phyloP scores from a whole-genome alignment of 2,797 vertebrate genomes.

The Karalla daura region DNA sequence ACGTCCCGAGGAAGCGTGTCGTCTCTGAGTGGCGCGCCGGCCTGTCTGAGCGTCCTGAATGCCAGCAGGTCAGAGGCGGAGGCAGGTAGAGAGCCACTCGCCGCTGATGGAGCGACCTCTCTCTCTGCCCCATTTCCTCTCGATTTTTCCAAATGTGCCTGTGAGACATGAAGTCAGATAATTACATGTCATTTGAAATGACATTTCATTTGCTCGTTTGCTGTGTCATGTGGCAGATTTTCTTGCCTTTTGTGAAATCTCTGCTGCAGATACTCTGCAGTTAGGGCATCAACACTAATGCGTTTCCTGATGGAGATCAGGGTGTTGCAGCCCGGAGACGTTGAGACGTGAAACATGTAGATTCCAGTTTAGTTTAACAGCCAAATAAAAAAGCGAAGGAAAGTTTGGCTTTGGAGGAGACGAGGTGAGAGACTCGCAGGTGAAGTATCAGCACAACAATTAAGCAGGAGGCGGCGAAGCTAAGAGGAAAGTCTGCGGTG shows the following conservation, averaged over 20 bases:
- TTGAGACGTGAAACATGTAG: not conserved
- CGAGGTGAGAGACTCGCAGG: constrained; percentile 10
- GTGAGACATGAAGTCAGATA: constrained; percentile 63
- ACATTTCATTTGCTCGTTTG: constrained; percentile 62
- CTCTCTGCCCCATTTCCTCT: constrained; percentile 71
- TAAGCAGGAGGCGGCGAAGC: constrained; percentile 79
- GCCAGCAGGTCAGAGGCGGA: constrained; percentile 76
- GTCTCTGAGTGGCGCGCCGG: constrained; percentile 60
- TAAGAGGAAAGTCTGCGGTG: constrained; percentile 83
- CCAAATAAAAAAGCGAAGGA: not conserved
- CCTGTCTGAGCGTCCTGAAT: constrained; percentile 63
- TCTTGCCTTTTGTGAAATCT: constrained; percentile 3
- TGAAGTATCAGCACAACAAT: constrained; percentile 42
- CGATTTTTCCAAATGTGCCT: constrained; percentile 75
- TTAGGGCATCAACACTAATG: constrained; percentile 17
- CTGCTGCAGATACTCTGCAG: not conserved
- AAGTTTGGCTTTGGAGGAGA: not conserved
- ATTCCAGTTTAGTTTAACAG: not conserved
- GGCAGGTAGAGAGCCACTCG: too few species aligned
- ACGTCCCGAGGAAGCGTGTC: constrained; percentile 46
- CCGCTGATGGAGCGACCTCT: constrained; percentile 59
- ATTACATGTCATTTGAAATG: constrained; percentile 67
- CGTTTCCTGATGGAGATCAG: not conserved
- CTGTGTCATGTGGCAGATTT: constrained; percentile 15
- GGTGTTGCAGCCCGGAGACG: not conserved